Percentiles rank a stretch among this genome's conserved stretches.
These are phyloP conservation scores for Meteorus colon DNA, from an alignment of 2,888 invertebrate species.

Conservation along the genomic window DNA sequence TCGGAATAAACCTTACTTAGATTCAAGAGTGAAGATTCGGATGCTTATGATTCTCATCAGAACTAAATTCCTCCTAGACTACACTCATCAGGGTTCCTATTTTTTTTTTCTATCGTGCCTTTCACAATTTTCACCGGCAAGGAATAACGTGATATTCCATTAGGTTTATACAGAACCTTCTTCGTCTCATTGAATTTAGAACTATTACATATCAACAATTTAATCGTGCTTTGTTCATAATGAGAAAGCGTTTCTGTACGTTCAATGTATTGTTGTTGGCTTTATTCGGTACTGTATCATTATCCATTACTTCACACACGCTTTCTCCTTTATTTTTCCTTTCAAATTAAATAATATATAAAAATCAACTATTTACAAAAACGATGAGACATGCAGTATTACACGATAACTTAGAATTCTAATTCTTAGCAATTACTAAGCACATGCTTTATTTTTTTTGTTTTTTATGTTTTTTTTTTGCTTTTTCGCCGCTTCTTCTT, in stretches of 20 bases:
- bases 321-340: constrained; percentile 32
- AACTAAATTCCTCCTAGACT: background rate
- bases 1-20: too few relatives aligned
- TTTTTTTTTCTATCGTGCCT: constrained; percentile 12
- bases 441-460: constrained; percentile 47
- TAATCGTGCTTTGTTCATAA: constrained; percentile 24
- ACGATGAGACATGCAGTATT: constrained; percentile 69
- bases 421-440: constrained; percentile 53
- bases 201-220: constrained; percentile 23
- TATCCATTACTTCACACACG: constrained; percentile 27
- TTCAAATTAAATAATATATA: constrained; percentile 67
- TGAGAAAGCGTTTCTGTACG: constrained; percentile 25
- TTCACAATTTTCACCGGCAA: constrained; percentile 26
- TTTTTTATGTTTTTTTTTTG: constrained; percentile 32
- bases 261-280: background rate
- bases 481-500: constrained; percentile 29
- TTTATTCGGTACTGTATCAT: constrained; percentile 9
- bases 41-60: background rate
- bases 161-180: background rate
- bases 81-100: background rate
- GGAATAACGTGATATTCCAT: background rate
- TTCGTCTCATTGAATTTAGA: constrained; percentile 1
- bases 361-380: constrained; percentile 71
- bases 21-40: too few relatives aligned
- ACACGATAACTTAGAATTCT: constrained; percentile 53